Conservation (phyloP, 92 coral and sea anemone genomes). For the Epizoanthus rinbou region DNA sequence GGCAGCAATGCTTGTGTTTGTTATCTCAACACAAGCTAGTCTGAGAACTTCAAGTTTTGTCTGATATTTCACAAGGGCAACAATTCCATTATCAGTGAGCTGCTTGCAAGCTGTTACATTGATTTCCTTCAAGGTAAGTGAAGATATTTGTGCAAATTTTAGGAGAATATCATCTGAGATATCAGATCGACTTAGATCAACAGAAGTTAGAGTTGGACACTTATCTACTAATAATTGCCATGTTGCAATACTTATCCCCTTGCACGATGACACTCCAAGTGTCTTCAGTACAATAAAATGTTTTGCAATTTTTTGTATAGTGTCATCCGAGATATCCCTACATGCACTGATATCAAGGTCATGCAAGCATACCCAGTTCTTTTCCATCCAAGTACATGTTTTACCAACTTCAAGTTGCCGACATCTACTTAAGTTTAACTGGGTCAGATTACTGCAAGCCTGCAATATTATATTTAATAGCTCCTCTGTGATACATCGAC, state of each 20-base stretch:
- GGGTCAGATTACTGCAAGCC: constrained; percentile 50
- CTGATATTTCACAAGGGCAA: constrained; percentile 75
- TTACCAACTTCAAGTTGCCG: constrained; percentile 75
- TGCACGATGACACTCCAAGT: constrained; percentile 79
- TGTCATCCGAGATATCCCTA: constrained; percentile 67
- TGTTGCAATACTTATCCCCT: constrained; percentile 54
- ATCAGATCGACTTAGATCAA: constrained; percentile 86
- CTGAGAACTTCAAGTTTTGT: constrained; percentile 59
- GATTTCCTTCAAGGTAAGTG: constrained; percentile 56
- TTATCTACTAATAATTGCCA: constrained; percentile 67
- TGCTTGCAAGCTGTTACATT: constrained; percentile 85
- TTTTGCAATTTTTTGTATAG: constrained; percentile 61
- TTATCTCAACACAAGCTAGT: constrained; percentile 74
- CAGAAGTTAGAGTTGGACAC: constrained; percentile 45
- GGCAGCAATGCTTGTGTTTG: constrained; percentile 70
- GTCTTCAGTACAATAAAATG: constrained; percentile 45
- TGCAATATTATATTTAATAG: constrained; percentile 41
- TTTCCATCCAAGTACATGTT: constrained; percentile 63
- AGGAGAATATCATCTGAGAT: constrained; percentile 76
- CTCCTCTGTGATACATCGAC: constrained; percentile 69
- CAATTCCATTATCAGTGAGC: constrained; percentile 78
- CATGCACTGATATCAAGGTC: constrained; percentile 68
- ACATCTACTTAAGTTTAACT: constrained; percentile 71
- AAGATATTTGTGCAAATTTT: constrained; percentile 66
- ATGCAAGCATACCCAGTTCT: constrained; percentile 31